A percentile compares a stretch with the other conserved stretches of the same genome.
phyloP scores from a whole-genome alignment of 2,113 vertebrate genomes.

The Rhinopithecus roxellana region DNA sequence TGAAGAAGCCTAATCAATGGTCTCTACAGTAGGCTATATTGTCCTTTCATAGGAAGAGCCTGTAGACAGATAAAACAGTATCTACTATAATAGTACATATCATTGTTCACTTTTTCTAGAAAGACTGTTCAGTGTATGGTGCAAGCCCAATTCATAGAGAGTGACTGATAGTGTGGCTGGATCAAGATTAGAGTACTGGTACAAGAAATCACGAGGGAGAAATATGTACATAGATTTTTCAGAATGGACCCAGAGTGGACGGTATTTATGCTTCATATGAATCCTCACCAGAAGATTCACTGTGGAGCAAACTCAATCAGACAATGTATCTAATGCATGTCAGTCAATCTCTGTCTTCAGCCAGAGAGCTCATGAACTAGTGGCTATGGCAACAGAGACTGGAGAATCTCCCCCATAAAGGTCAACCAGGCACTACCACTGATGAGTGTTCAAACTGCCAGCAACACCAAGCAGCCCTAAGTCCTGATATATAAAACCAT shows the following conservation, averaged over 20 bases:
- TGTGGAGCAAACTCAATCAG: background rate
- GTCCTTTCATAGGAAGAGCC: background rate
- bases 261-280: background rate
- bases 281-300: background rate
- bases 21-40: background rate
- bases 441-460: background rate
- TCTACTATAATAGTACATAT: background rate
- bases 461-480: background rate
- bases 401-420: background rate
- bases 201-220: background rate
- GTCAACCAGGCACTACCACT: background rate
- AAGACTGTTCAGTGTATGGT: background rate
- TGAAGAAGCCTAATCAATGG: background rate
- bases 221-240: background rate
- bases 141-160: background rate
- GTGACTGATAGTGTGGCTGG: background rate
- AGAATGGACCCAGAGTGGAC: background rate
- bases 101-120: background rate
- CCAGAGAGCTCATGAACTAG: background rate
- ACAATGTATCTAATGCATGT: background rate
- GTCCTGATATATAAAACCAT: background rate
- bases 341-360: background rate
- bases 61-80: background rate
- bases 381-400: background rate
- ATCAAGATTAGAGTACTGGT: background rate